A percentile compares a stretch with the other conserved stretches of the same genome.
These are phyloP conservation scores for Liparis tanakae DNA, from an alignment of 2,797 vertebrate species.

Conservation along the genomic window DNA sequence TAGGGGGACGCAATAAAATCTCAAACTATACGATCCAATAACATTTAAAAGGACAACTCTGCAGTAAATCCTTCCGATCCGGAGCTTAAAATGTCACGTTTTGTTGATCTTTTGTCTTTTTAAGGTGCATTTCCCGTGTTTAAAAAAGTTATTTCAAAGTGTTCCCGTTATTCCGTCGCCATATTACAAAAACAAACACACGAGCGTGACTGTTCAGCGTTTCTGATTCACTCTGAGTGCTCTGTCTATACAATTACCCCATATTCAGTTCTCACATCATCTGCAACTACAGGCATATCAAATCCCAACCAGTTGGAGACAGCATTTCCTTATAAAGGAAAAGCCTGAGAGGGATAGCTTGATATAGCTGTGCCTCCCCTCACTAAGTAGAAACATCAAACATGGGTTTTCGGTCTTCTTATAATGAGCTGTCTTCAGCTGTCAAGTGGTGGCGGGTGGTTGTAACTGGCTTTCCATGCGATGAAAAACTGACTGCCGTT, in stretches of 20 bases:
- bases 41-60: constrained; percentile 35
- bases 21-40: constrained; percentile 41
- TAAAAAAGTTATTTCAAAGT: constrained; percentile 31
- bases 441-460: constrained; percentile 82
- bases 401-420: constrained; percentile 82
- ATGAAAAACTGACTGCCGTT: constrained; percentile 77
- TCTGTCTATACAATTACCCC: constrained; percentile 76
- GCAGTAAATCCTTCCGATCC: constrained; percentile 57
- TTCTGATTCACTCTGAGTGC: constrained; percentile 55
- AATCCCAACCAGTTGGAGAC: constrained; percentile 78
- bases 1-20: constrained; percentile 40
- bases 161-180: constrained; percentile 34
- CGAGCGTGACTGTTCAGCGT: constrained; percentile 45
- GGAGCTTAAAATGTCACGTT: constrained; percentile 37
- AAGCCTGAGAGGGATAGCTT: constrained; percentile 80
- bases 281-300: constrained; percentile 75
- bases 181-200: constrained; percentile 58
- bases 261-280: constrained; percentile 74
- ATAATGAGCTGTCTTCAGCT: constrained; percentile 85
- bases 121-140: constrained; percentile 19
- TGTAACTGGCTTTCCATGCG: constrained; percentile 79
- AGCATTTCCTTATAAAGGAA: constrained; percentile 82
- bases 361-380: constrained; percentile 81
- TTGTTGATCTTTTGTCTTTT: constrained; percentile 14
- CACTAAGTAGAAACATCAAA: constrained; percentile 84